phyloP scores from a whole-genome alignment of 2,113 vertebrate genomes.

The Electrona antarctica region DNA sequence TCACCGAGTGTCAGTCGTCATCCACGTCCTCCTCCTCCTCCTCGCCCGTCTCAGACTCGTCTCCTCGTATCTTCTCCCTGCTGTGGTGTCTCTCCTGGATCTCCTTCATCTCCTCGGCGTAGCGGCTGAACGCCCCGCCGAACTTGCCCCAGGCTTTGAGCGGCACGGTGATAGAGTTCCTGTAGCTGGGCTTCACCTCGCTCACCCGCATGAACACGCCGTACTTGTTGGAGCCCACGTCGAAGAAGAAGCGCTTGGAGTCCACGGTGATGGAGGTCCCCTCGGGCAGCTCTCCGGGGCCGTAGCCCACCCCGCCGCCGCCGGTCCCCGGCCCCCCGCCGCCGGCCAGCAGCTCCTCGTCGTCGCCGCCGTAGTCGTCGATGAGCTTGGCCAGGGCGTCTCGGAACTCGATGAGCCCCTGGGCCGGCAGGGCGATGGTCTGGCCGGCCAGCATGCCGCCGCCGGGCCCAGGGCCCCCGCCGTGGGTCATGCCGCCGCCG shows the following conservation, averaged over 20 bases:
- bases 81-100: constrained; percentile 90
- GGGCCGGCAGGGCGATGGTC: constrained; percentile 93
- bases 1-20: constrained; percentile 84
- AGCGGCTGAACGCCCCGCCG: constrained; percentile 91
- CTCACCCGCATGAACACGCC: constrained; percentile 95
- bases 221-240: constrained; percentile 97
- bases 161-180: constrained; percentile 97
- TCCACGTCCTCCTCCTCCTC: constrained; percentile 94
- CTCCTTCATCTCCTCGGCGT: constrained; percentile 97
- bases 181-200: constrained; percentile 96
- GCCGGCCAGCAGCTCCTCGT: constrained; percentile 85
- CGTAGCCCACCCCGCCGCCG: constrained; percentile 43
- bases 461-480: constrained; percentile 80
- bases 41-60: constrained; percentile 93
- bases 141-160: constrained; percentile 98
- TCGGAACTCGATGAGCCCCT: constrained; percentile 94
- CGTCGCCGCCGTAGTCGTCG: constrained; percentile 93
- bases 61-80: constrained; percentile 90
- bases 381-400: constrained; percentile 94
- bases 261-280: constrained; percentile 97
- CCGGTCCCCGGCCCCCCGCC: constrained; percentile 67
- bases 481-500: constrained; percentile 62
- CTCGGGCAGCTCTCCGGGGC: constrained; percentile 90
- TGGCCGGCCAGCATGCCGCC: constrained; percentile 89
- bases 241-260: constrained; percentile 96